These are phyloP conservation scores for Nephotettix cincticeps DNA, from an alignment of 1,140 invertebrate genomes.

Conservation along the genomic window DNA sequence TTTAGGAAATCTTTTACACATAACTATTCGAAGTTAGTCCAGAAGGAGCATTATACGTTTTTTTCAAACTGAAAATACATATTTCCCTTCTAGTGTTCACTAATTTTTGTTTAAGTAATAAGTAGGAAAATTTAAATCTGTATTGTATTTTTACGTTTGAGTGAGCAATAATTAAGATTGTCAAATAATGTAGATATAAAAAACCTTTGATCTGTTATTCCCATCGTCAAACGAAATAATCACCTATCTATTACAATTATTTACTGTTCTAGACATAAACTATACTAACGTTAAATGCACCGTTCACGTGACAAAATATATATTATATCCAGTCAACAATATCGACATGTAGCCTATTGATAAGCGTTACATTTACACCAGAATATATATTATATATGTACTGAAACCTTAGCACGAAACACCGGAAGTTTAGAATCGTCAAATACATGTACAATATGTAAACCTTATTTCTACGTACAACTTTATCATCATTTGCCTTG, in stretches of 20 bases:
- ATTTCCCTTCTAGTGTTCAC: too few species aligned
- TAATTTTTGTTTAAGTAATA: too few species aligned
- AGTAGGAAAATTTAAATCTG: too few species aligned
- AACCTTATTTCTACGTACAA: background rate
- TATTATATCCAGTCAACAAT: constrained; percentile 1
- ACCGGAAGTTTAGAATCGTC: background rate
- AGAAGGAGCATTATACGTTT: too few species aligned
- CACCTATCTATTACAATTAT: background rate
- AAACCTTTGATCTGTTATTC: too few species aligned
- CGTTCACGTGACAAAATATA: constrained; percentile 7
- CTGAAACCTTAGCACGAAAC: background rate
- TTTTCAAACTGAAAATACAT: too few species aligned
- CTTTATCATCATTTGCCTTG: background rate
- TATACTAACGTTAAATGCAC: background rate
- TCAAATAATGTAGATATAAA: too few species aligned
- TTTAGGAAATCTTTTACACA: too few species aligned
- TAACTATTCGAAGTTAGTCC: too few species aligned
- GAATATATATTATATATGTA: background rate
- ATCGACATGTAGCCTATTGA: constrained; percentile 8
- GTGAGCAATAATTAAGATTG: too few species aligned
- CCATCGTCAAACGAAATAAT: too few species aligned
- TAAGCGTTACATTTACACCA: constrained; percentile 1
- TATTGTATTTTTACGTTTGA: too few species aligned
- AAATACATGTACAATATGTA: background rate
- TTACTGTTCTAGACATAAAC: background rate